Evolutionary conservation across 2,888 invertebrate species (phyloP), one percentile per base, ranked within the genome.

Genomic region (Pandemis corylana): DNA sequence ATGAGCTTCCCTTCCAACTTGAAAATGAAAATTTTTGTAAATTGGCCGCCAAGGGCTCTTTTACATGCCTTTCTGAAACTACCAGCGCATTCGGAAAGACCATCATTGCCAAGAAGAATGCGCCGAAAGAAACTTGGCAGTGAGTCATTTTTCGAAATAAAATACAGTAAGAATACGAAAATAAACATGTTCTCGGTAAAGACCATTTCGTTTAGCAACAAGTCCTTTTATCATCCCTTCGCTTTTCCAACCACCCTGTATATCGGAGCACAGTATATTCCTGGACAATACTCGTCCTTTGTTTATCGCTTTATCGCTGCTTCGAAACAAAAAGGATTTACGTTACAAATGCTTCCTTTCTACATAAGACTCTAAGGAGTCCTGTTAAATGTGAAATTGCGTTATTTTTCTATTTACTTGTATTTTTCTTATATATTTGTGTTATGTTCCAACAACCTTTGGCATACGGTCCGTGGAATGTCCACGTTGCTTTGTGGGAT

Each of bases 201-300:
- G 28, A 36, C 28, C 28, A 36, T 36, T 36, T 56, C 15, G 5
- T 1, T 56, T 56, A 15, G 7, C 15, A 7, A 20, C 15, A 20
- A 56, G 20, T 51, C 28, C 7, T 13, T 13, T 49, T 66, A 44
- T 51, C n/a, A 36, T 49, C 13, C 51, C 28, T 7, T 28, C 28
- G 15, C 56, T 56, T 53, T 53, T 67, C 7, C 20, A 36, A 74
- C 42, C 74, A 66, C 0, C 74, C 74, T 66, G 69, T 74, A 74
- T 65, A 46, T 46, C 15, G 20, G 65, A 64, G 59, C 61, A 44
- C 20, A 51, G 59, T 56, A 70, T 72, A 62, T 63, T 73, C 69
- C 69, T 69, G 74, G 69, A 70, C 74, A 74, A 66, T 46, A 67
- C 56, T 63, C 68, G 69, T 69, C 65, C 65, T 70, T 74, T 74